These are phyloP conservation scores for Grammomys surdaster DNA, from an alignment of 2,113 vertebrate genomes.

Conservation along the genomic window DNA sequence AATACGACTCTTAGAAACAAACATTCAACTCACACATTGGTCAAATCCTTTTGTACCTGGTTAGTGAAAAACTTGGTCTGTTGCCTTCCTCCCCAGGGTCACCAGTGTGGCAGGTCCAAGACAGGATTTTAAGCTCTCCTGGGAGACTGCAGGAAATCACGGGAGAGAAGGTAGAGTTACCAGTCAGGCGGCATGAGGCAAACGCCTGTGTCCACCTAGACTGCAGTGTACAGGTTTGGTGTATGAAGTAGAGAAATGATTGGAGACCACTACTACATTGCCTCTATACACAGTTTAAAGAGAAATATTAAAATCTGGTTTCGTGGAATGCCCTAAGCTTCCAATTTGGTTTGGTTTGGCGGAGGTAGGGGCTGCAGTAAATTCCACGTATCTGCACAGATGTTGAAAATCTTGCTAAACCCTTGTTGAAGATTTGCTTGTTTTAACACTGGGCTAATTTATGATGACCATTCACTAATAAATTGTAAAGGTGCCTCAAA, in stretches of 20 bases:
- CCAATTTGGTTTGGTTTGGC: constrained; percentile 62
- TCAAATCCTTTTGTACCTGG: constrained; percentile 17
- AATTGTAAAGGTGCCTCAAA: constrained; percentile 61
- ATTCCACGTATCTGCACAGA: constrained; percentile 86
- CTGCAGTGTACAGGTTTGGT: constrained; percentile 63
- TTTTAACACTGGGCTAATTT: constrained; percentile 85
- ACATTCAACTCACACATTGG: constrained; percentile 59
- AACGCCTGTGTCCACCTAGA: constrained; percentile 16
- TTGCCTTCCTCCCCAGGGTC: neutral
- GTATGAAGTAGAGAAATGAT: constrained; percentile 57
- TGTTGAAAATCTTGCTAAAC: constrained; percentile 84
- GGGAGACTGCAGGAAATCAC: neutral
- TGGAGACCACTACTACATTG: constrained; percentile 45
- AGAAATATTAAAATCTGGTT: constrained; percentile 53
- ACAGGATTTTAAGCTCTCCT: neutral
- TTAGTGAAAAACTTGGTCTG: neutral
- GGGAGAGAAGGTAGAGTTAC: neutral
- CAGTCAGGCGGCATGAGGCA: constrained; percentile 31
- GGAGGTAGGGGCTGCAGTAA: constrained; percentile 71
- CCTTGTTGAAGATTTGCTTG: constrained; percentile 83
- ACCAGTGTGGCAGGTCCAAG: neutral
- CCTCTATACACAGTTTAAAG: neutral
- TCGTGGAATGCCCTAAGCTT: constrained; percentile 71
- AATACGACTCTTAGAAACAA: constrained; percentile 45
- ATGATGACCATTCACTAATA: constrained; percentile 79